Percentiles rank a stretch among this genome's conserved stretches.
Evolutionary conservation across 1,140 invertebrate genomes (phyloP).

Genomic region (Magallana gigas): DNA sequence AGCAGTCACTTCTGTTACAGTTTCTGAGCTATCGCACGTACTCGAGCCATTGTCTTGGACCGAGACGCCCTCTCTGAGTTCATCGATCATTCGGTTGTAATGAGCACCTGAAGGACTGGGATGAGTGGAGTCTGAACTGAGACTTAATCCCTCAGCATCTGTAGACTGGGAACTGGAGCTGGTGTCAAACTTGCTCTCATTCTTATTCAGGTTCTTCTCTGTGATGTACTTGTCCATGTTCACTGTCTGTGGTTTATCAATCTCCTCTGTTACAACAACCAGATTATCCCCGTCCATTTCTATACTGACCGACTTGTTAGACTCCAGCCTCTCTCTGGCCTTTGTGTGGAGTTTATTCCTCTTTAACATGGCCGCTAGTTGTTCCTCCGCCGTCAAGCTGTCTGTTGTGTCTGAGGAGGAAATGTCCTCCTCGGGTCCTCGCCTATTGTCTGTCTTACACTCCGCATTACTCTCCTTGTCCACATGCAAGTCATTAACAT

Average conservation of each 20-base stretch:
- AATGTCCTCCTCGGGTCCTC: conserved; percentile 24
- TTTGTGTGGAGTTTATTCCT: conserved; percentile 72
- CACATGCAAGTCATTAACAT: conserved; percentile 71
- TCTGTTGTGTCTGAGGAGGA: conserved; percentile 66
- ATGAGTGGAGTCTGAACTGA: conserved; percentile 71
- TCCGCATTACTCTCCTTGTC: conserved; percentile 59
- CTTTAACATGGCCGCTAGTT: conserved; percentile 70
- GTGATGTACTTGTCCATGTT: conserved; percentile 53
- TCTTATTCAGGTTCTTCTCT: conserved; percentile 69
- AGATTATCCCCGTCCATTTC: conserved; percentile 78
- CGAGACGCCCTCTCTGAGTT: conserved; percentile 54
- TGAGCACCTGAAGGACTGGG: conserved; percentile 65
- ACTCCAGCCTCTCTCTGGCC: conserved; percentile 52
- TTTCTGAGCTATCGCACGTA: conserved; percentile 39
- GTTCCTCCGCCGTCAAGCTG: conserved; percentile 71
- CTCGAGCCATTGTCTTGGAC: conserved; percentile 15
- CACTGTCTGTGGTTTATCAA: conserved; percentile 58
- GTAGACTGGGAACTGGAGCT: conserved; percentile 70
- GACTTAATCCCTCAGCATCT: conserved; percentile 69
- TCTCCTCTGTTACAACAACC: conserved; percentile 75
- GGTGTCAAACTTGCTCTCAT: conserved; percentile 73
- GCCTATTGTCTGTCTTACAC: conserved; percentile 37
- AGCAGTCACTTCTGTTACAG: conserved; percentile 13
- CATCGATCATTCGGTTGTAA: conserved; percentile 60
- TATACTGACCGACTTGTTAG: conserved; percentile 72